Evolutionary conservation across 2,888 invertebrate species (phyloP).

Genomic region (Cephus spinipes): DNA sequence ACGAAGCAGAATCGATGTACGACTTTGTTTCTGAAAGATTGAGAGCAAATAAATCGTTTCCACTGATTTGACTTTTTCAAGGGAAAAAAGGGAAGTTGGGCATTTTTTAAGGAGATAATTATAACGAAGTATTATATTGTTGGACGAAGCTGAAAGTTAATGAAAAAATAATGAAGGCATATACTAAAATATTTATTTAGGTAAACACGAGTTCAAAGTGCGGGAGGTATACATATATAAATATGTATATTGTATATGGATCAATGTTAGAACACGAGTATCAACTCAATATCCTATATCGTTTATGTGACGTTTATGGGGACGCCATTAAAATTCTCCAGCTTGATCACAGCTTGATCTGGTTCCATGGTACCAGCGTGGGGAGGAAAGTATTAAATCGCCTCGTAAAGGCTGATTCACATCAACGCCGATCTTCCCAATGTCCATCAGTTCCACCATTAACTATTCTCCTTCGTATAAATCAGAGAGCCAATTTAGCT

Average conservation of each 20-base stretch:
- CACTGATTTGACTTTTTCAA: neutral
- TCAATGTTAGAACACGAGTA: neutral
- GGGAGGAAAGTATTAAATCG: neutral
- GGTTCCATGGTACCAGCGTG: neutral
- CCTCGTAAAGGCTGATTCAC: neutral
- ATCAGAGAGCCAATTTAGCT: neutral
- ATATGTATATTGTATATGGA: neutral
- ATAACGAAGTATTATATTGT: neutral
- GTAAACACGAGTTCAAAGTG: neutral
- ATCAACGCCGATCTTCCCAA: neutral
- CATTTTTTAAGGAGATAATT: neutral
- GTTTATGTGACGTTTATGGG: neutral
- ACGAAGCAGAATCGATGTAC: neutral
- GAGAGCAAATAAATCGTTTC: neutral
- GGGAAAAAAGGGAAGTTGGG: fast-evolving
- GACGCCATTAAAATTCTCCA: neutral
- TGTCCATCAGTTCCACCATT: neutral
- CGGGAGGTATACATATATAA: no score
- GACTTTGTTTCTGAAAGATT: neutral
- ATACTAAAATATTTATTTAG: neutral
- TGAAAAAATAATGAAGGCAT: neutral
- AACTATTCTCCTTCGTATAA: neutral
- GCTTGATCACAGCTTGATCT: neutral
- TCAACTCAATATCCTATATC: neutral
- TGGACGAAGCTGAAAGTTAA: neutral